Base-by-base conservation (phyloP, 2,888 invertebrate genomes). In the Thysanoteuthis rhombus region DNA sequence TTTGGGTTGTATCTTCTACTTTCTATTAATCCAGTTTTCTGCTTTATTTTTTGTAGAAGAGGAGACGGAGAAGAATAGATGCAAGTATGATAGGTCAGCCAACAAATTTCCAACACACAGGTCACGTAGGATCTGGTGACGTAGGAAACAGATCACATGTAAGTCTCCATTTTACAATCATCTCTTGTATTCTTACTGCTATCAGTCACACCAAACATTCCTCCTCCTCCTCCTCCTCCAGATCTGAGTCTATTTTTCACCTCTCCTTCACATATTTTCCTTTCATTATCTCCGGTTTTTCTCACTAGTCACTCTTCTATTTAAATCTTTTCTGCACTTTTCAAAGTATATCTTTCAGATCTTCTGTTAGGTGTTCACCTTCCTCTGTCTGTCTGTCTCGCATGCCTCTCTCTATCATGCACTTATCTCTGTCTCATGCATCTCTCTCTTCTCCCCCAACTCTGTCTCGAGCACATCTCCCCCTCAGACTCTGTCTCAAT, bases 81-180 rank as follows among this genome's bases (percentile, higher is more conserved):
- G 98, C 99, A 95, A 98, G 98, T 94, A 99, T 99, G 99, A 99
- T 99, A 96, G 98, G 99, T 75, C 98, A 98, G 95, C 99, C 99
- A 32, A 99, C 98, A 95, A 99, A 99, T 97, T 99, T 99, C 97
- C 98, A 98, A 96, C 99, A 99, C 97, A 99, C 99, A 90, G 98
- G 98, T 8, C 98, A 98, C 97, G 98, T 98, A 96, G 98, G 99
- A 42, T 98, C 99, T 39, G 98, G 98, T 93, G 99, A 99, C 97
- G 98, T 99, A 94, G 98, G 98, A 98, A 95, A 95, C 90, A 94
- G 93, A 91, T 91, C 42, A 40, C 91, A 40, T 38, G 91, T 91
- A 40, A 39, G 40, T 91, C 22, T 75, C 22, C 36, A 4, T n/a
- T 75, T 16, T n/a, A 1, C n/a, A 8, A 22, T n/a, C n/a, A 75